A percentile compares a stretch with the other conserved stretches of the same genome.
phyloP scores from a whole-genome alignment of 2,113 vertebrate species.

The Lampris incognitus region DNA sequence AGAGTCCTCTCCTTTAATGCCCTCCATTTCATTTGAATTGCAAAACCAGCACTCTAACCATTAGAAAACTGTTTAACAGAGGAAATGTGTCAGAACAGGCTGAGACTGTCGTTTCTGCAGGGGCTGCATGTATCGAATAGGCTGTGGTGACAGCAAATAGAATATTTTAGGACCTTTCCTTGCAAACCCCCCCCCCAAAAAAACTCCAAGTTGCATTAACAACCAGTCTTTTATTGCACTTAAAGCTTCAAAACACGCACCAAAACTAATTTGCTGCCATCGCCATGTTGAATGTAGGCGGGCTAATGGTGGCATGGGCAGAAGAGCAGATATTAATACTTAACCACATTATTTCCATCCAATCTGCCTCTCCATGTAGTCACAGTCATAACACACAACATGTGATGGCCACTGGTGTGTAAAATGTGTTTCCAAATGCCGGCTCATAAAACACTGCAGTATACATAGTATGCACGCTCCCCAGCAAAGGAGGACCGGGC shows the following conservation, averaged over 20 bases:
- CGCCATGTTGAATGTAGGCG: slow-evolving; percentile 71
- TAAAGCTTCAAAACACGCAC: slow-evolving; percentile 33
- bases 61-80: slow-evolving; percentile 51
- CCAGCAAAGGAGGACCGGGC: not conserved
- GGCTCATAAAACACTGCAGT: not conserved
- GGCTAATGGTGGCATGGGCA: slow-evolving; percentile 58
- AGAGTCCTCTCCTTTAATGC: slow-evolving; percentile 53
- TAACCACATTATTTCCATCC: slow-evolving; percentile 34
- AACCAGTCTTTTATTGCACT: slow-evolving; percentile 39
- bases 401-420: slow-evolving; percentile 2
- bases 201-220: slow-evolving; percentile 49
- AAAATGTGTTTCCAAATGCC: no score
- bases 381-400: slow-evolving; percentile 17
- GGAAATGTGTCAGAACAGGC: slow-evolving; percentile 47
- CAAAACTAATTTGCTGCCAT: slow-evolving; percentile 50
- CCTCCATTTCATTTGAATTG: slow-evolving; percentile 67
- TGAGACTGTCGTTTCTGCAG: slow-evolving; percentile 50
- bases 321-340: slow-evolving; percentile 39
- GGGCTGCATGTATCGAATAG: slow-evolving; percentile 33
- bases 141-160: slow-evolving; percentile 13
- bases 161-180: slow-evolving; percentile 26
- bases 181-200: slow-evolving; percentile 54
- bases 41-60: slow-evolving; percentile 61
- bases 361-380: slow-evolving; percentile 53
- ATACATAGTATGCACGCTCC: not conserved